These are phyloP conservation scores for Hippocampus mohnikei DNA, from an alignment of 2,113 vertebrate genomes.

Conservation along the genomic window DNA sequence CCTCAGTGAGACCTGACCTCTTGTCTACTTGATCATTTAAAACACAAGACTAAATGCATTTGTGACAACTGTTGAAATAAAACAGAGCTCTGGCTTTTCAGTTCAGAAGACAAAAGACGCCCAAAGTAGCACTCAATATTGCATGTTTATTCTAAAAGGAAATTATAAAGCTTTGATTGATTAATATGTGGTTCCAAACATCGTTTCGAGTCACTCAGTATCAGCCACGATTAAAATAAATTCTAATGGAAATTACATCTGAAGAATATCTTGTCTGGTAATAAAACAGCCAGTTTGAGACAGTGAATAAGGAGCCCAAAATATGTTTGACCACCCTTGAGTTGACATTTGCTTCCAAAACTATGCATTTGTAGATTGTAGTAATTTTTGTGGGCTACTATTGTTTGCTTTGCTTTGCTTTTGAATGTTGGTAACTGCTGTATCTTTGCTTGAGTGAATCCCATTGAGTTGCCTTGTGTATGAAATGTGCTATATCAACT, in stretches of 20 bases:
- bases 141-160: conserved; percentile 17
- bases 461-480: no score
- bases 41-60: conserved; percentile 1
- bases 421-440: no score
- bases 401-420: no score
- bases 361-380: no score
- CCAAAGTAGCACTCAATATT: background rate
- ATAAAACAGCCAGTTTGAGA: conserved; percentile 22
- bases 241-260: background rate
- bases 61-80: background rate
- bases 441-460: no score
- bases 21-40: conserved; percentile 10
- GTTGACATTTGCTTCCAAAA: background rate
- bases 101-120: conserved; percentile 6
- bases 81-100: conserved; percentile 1
- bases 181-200: conserved; percentile 5
- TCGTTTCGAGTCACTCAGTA: background rate
- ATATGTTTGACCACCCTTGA: no score
- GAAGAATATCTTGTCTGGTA: conserved; percentile 3
- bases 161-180: background rate
- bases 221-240: background rate
- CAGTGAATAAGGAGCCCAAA: conserved; percentile 15
- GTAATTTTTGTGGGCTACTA: no score
- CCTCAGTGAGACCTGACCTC: conserved; percentile 9
- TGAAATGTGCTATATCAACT: no score